Percentiles rank a stretch among this genome's conserved stretches.
Conservation (phyloP, 92 coral and sea anemone species). For the Epizoanthus scotinus region DNA sequence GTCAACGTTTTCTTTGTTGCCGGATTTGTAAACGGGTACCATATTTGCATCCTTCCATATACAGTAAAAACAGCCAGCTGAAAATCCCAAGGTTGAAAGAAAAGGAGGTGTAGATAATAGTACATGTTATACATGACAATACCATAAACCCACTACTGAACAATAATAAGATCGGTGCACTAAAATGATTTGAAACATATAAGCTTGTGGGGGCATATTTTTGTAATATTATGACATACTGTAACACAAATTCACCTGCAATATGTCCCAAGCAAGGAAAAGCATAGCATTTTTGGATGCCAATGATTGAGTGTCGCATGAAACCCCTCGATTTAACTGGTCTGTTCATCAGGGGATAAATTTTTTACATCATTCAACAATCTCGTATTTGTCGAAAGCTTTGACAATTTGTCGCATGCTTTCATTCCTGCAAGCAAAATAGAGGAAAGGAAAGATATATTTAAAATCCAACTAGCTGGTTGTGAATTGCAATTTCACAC, state of each 20-base stretch:
- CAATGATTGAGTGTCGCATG: constrained; percentile 58
- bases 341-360: constrained; percentile 56
- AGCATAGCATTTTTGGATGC: constrained; percentile 56
- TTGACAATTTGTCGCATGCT: constrained; percentile 48
- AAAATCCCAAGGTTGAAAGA: no score
- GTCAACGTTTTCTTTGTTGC: no score
- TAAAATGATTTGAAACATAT: no score
- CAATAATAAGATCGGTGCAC: no score
- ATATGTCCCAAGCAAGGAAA: constrained; percentile 60
- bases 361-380: constrained; percentile 53
- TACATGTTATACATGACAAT: no score
- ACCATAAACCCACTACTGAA: no score
- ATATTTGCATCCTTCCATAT: no score
- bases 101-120: no score
- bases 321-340: constrained; percentile 65
- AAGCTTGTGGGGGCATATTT: no score
- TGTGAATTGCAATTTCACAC: not conserved
- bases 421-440: constrained; percentile 40
- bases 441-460: not conserved
- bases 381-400: constrained; percentile 42
- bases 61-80: no score
- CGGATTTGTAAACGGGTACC: no score
- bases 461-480: not conserved
- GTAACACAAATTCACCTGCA: constrained; percentile 41
- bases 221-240: no score